Evolutionary conservation across 2,888 invertebrate genomes (phyloP), one percentile per base, ranked within the genome.

Genomic region (Scaptomyza polygonia): DNA sequence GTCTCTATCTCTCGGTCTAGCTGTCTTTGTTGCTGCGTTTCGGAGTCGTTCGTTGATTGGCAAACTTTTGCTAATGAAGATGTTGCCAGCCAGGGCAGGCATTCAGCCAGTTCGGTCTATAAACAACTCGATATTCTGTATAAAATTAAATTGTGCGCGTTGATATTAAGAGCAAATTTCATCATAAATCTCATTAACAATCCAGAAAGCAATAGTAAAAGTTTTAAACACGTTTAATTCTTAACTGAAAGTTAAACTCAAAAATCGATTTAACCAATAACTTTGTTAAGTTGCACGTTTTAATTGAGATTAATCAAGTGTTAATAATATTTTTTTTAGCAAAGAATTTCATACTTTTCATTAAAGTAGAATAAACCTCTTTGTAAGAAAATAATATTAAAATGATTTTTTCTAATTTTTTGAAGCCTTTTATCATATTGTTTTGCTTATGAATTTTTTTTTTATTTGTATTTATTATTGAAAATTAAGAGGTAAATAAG

Each of bases 51-150:
- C 43, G 34, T 6, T 57, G 67, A 72, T 80, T 83, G 77, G 72
- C 72, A 61, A 68, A 42, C 57, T 75, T 54, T 62, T 39, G 51
- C 21, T 49, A 39, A 76, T 72, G 64, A 71, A 72, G 72, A 71
- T 54, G 77, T 76, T 70, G 55, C 40, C 34, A 59, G 29, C 18
- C 74, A 12, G 39, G 36, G n/a, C n/a, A n/a, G n/a, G n/a, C 70
- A 21, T 2, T 21, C 21, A 21, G 21, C 2, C 21, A 3, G 21
- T 2, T 2, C 21, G 11, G 18, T 36, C 27, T 21, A 49, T 30
- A 49, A 66, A 55, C 67, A 54, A 39, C 43, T 53, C 7, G 18
- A 14, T 59, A 11, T 40, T 2, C 36, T 14, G 14, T 29, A 5
- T 18, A 9, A 29, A 16, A 29, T 36, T 29, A 1, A 30, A 9